Evolutionary conservation across 23 tunicate species (phyloP), one percentile per base, ranked within the genome.

Genomic region (Clavelina lepadiformis): DNA sequence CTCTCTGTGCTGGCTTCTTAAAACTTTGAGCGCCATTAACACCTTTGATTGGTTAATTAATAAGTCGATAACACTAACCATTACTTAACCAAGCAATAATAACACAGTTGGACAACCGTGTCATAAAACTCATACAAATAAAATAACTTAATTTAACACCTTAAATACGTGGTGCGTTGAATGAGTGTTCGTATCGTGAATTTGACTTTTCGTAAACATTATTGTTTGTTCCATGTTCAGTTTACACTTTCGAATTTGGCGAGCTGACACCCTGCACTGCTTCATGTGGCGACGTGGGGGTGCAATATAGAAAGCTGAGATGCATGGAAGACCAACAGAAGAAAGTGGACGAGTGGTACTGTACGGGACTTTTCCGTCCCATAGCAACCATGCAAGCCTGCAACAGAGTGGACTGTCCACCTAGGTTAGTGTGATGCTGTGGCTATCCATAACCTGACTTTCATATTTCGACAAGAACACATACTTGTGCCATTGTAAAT

Each of bases 291-390:
- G 80, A 72, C 34, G 65, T 33, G 25, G 97, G 97, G 20, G 38
- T 49, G 8, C 83, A 64, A 21, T 53, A 67, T 13, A 30, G 68
- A 57, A 69, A 52, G 33, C 24, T 81, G 38, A 25, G 28, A 23
- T 89, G 97, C 65, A 44, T 81, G 35, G 79, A 65, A 57, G 97
- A 89, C 44, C 79, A 89, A 0, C 57, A 2, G 28, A 53, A 58
- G 63, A 78, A 75, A 33, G 97, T 81, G 3, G 89, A 75, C 19
- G 97, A 89, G 8, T 89, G 89, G 89, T 75, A 67, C 52, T 89
- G 97, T 56, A 67, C 46, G 11, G 79, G 79, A 32, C 41, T 80
- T 2, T 11, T 13, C 7, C 75, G 75, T 69, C 88, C 88, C 2
- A 53, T 20, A 26, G 8, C 46, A 7, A 35, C 4, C 3, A 46